Evolutionary conservation across 2,113 vertebrate genomes (phyloP).

Genomic region (Podarcis raffonei): DNA sequence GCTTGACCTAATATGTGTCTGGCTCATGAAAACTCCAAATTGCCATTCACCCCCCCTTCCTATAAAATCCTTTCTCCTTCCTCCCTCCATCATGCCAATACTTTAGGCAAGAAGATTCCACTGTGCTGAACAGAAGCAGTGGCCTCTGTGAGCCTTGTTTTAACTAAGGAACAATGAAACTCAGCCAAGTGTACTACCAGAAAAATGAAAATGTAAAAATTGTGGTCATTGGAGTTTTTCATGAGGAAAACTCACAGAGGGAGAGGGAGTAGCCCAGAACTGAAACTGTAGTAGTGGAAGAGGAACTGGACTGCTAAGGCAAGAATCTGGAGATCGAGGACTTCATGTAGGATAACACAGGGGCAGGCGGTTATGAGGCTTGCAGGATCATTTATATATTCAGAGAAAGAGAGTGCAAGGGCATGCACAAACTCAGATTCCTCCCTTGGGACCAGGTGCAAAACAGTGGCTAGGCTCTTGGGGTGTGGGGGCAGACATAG

Average conservation of each 20-base stretch:
- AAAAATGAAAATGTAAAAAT: not conserved
- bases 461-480: too few relatives aligned
- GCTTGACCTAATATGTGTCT: conserved; percentile 16
- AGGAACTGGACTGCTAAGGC: not conserved
- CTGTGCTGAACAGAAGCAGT: not conserved
- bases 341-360: too few relatives aligned
- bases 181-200: not conserved
- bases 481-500: too few relatives aligned
- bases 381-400: too few relatives aligned
- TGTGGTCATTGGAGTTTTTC: not conserved
- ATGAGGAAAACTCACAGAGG: not conserved
- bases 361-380: too few relatives aligned
- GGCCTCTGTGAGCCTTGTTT: not conserved
- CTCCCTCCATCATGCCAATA: not conserved
- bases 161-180: not conserved
- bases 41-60: not conserved
- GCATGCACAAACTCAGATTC: too few relatives aligned
- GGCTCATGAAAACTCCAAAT: conserved; percentile 22
- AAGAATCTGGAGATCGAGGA: too few relatives aligned
- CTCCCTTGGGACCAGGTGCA: too few relatives aligned
- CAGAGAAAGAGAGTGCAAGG: too few relatives aligned
- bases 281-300: not conserved
- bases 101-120: not conserved
- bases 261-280: too few relatives aligned
- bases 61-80: not conserved